phyloP scores from a whole-genome alignment of 1,140 invertebrate genomes.

The Lineus longissimus region DNA sequence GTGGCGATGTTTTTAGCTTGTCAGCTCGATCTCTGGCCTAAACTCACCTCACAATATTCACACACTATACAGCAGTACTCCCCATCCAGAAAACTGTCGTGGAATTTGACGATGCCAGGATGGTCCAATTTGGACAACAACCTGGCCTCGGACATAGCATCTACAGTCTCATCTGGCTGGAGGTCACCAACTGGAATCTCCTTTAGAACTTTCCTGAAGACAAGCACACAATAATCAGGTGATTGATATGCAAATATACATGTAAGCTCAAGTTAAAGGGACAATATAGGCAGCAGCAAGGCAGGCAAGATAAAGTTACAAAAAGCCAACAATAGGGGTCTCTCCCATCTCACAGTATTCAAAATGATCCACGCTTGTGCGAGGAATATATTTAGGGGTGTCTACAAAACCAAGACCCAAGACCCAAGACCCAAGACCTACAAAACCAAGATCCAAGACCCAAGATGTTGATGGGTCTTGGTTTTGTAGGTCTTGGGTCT shows the following conservation, averaged over 20 bases:
- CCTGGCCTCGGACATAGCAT: slow-evolving; percentile 48
- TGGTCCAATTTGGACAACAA: slow-evolving; percentile 47
- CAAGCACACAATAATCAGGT: slow-evolving; percentile 1
- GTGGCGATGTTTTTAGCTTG: too few relatives aligned
- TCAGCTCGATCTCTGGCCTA: too few relatives aligned
- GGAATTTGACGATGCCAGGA: slow-evolving; percentile 50
- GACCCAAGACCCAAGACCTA: too few relatives aligned
- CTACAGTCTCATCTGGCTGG: slow-evolving; percentile 52
- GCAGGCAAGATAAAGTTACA: too few relatives aligned
- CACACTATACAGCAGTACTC: slow-evolving; percentile 55
- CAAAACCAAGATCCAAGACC: too few relatives aligned
- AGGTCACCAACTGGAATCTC: slow-evolving; percentile 50
- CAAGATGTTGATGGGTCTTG: too few relatives aligned
- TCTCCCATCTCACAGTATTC: too few relatives aligned
- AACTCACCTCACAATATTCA: slow-evolving; percentile 54
- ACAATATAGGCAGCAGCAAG: not conserved
- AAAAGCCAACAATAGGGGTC: too few relatives aligned
- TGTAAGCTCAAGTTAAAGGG: not conserved
- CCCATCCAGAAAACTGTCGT: slow-evolving; percentile 50
- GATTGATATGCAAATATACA: not conserved
- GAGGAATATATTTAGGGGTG: too few relatives aligned
- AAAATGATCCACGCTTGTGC: too few relatives aligned
- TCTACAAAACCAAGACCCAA: too few relatives aligned
- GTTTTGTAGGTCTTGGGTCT: too few relatives aligned
- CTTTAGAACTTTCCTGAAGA: slow-evolving; percentile 52